phyloP scores from a whole-genome alignment of 2,888 invertebrate species.

The Endotricha flammealis region DNA sequence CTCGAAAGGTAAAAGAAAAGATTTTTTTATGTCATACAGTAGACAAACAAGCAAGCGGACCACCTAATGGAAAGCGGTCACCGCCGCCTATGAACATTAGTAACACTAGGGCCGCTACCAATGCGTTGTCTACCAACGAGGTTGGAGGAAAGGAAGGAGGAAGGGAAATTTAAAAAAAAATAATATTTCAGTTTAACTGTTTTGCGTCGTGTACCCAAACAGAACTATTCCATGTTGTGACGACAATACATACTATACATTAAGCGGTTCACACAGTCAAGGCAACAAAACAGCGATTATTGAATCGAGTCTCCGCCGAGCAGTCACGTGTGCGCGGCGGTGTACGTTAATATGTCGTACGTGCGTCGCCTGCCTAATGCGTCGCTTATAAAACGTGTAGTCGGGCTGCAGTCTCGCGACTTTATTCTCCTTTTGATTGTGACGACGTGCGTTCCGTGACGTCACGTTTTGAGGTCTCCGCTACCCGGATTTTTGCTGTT shows the following conservation, averaged over 20 bases:
- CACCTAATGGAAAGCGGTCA: too few relatives aligned
- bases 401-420: conserved; percentile 39
- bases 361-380: conserved; percentile 39
- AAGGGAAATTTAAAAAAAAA: too few relatives aligned
- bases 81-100: too few relatives aligned
- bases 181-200: too few relatives aligned
- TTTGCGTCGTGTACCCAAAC: too few relatives aligned
- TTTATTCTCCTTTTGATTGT: conserved; percentile 66
- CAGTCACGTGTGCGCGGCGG: conserved; percentile 38
- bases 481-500: conserved; percentile 18
- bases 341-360: conserved; percentile 46
- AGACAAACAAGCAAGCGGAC: too few relatives aligned
- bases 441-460: conserved; percentile 50
- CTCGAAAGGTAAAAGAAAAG: too few relatives aligned
- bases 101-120: too few relatives aligned
- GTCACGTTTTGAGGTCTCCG: conserved; percentile 23
- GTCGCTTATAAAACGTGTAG: conserved; percentile 36
- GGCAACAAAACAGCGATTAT: conserved; percentile 24
- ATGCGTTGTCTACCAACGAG: too few relatives aligned
- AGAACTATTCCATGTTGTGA: too few relatives aligned
- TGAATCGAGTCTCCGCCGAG: conserved; percentile 26
- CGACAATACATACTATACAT: background rate
- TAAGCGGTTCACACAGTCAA: background rate
- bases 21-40: too few relatives aligned
- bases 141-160: too few relatives aligned